phyloP scores from a whole-genome alignment of 2,797 vertebrate genomes.

The Jordanella pulchra region DNA sequence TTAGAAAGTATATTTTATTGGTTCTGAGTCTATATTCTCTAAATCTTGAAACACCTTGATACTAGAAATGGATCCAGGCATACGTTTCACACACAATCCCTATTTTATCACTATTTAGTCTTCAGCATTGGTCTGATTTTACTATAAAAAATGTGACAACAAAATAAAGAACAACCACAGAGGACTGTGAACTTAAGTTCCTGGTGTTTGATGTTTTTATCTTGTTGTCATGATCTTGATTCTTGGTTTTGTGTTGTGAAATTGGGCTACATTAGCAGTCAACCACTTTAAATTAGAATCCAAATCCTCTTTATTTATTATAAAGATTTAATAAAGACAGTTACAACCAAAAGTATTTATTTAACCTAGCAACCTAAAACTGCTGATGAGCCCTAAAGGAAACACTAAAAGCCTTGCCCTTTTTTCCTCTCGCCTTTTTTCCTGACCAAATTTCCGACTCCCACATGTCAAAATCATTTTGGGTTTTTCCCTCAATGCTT shows the following conservation, averaged over 20 bases:
- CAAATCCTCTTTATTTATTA: not conserved
- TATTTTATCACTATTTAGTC: too few species aligned
- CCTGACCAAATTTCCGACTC: conserved; percentile 39
- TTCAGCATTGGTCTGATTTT: not conserved
- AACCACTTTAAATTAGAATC: not conserved
- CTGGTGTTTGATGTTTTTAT: not conserved
- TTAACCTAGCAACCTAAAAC: not conserved
- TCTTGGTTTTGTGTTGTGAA: not conserved
- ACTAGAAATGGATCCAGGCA: too few species aligned
- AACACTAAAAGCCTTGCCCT: conserved; percentile 44
- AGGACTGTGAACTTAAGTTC: not conserved
- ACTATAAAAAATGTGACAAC: not conserved
- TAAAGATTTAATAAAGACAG: not conserved
- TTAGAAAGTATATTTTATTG: too few species aligned
- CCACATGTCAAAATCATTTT: conserved; percentile 55
- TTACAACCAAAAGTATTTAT: not conserved
- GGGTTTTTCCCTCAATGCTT: conserved; percentile 54
- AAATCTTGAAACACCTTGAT: too few species aligned
- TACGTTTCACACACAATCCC: too few species aligned
- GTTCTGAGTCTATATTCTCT: too few species aligned
- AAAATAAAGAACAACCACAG: not conserved
- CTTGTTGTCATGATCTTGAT: too few species aligned
- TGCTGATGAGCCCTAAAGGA: conserved; percentile 24
- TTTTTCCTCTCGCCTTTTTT: conserved; percentile 11
- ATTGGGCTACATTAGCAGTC: not conserved